Evolutionary conservation across 2,888 invertebrate species (phyloP).

Genomic region (Smittia aterrima): DNA sequence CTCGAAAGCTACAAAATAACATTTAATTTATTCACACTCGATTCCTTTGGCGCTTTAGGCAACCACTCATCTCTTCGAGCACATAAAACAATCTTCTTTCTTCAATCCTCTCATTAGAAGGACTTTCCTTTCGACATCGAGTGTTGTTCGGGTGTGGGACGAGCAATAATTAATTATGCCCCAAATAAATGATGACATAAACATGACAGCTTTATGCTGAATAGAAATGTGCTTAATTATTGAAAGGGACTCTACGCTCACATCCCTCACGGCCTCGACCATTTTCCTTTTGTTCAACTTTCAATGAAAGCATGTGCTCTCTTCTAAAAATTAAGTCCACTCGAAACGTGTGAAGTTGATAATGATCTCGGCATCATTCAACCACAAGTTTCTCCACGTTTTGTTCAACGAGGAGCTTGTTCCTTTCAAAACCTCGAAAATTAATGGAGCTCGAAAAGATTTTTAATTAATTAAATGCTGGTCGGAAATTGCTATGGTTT

Average conservation of each 20-base stretch:
- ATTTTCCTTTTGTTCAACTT: background rate
- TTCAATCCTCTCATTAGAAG: background rate
- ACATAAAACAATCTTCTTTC: too few relatives aligned
- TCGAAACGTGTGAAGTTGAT: background rate
- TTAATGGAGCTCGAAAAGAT: background rate
- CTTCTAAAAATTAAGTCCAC: background rate
- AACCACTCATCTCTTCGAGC: too few relatives aligned
- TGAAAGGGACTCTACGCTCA: background rate
- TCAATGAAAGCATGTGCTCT: background rate
- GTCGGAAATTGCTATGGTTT: background rate
- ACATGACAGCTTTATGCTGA: slow-evolving; percentile 20
- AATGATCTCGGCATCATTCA: background rate
- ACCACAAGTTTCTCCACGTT: background rate
- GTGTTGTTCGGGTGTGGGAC: background rate
- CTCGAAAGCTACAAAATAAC: background rate
- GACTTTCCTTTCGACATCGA: background rate
- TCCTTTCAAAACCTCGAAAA: background rate
- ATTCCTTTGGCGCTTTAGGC: background rate
- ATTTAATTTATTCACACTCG: slow-evolving; percentile 37
- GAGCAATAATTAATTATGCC: slow-evolving; percentile 39
- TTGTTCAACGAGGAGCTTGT: background rate
- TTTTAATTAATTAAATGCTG: slow-evolving; percentile 11
- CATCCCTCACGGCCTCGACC: background rate
- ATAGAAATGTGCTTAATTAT: background rate
- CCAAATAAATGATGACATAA: slow-evolving; percentile 36